phyloP scores from a whole-genome alignment of 1,140 invertebrate genomes.

The Drosophila varians region DNA sequence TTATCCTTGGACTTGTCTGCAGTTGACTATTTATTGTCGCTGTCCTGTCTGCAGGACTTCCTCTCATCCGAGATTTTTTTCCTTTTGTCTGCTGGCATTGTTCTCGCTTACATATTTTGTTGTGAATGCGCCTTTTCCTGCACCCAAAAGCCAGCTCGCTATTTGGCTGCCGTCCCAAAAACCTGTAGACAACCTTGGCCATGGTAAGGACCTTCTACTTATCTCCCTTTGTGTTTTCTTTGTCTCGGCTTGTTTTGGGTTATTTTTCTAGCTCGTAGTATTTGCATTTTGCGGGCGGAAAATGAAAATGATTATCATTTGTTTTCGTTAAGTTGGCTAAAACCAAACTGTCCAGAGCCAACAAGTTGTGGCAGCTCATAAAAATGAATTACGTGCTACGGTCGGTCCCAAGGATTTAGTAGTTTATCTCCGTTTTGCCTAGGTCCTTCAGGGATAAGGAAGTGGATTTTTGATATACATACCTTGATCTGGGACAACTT shows the following conservation, averaged over 20 bases:
- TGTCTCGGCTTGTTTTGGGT: conserved; percentile 20
- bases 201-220: conserved; percentile 39
- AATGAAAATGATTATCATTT: conserved; percentile 71
- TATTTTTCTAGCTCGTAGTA: conserved; percentile 21
- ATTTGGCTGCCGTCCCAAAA: conserved; percentile 34
- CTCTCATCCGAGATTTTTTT: conserved; percentile 20
- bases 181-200: conserved; percentile 50
- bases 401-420: conserved; percentile 21
- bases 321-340: conserved; percentile 63
- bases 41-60: conserved; percentile 32
- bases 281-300: conserved; percentile 39
- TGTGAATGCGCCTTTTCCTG: conserved; percentile 22
- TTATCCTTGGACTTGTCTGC: conserved; percentile 72
- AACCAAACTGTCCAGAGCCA: conserved; percentile 49
- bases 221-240: conserved; percentile 26
- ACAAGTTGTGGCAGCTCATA: conserved; percentile 73
- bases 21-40: conserved; percentile 50
- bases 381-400: conserved; percentile 71
- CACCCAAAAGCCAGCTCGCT: conserved; percentile 38
- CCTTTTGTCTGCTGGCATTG: conserved; percentile 35
- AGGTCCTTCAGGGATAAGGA: conserved; percentile 1
- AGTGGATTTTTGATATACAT: not conserved
- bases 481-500: conserved; percentile 1
- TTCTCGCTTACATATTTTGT: conserved; percentile 18
- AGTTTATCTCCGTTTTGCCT: conserved; percentile 19